Conservation (phyloP, 1,140 invertebrate species). For the Drosophila melanogaster region Release_6_plus_ISO1_MT NT_037436.4:5345501-5346000, state of each 20-base stretch:
- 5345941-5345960: slow-evolving; percentile 89
- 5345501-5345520: slow-evolving; percentile 89
- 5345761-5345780: slow-evolving; percentile 89
- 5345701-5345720: slow-evolving; percentile 95
- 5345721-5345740: slow-evolving; percentile 91
- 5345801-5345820: too few relatives aligned
- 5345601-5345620: neutral
- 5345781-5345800: neutral
- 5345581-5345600: slow-evolving; percentile 87
- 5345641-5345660: slow-evolving; percentile 83
- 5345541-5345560: slow-evolving; percentile 79
- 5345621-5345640: neutral
- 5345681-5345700: slow-evolving; percentile 93
- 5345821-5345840: slow-evolving; percentile 85
- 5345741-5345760: slow-evolving; percentile 90
- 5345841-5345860: slow-evolving; percentile 88
- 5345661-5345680: slow-evolving; percentile 92
- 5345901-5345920: slow-evolving; percentile 91
- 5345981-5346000: slow-evolving; percentile 89
- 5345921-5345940: slow-evolving; percentile 89
- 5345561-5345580: slow-evolving; percentile 88
- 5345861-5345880: slow-evolving; percentile 90
- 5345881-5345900: slow-evolving; percentile 87
- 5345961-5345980: slow-evolving; percentile 88
- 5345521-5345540: slow-evolving; percentile 62